Conservation (phyloP, 2,888 invertebrate genomes). For the Callyntrura guangdongensis region DNA sequence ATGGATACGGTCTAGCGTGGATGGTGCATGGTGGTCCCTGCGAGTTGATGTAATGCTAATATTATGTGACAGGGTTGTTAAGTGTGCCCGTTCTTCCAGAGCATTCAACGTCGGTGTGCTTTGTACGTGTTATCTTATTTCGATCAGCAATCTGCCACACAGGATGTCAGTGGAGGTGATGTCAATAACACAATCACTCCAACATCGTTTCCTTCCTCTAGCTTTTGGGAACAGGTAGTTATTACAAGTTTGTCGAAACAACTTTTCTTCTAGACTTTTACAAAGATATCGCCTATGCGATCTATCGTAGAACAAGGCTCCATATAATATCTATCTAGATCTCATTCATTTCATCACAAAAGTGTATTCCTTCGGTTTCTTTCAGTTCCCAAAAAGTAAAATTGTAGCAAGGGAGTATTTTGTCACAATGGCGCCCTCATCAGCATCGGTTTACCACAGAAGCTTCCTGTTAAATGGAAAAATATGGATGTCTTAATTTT, state of each 20-base stretch:
- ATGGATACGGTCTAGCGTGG: neutral
- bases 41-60: constrained; percentile 12
- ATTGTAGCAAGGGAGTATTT: too few species aligned
- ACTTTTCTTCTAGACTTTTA: too few species aligned
- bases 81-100: constrained; percentile 15
- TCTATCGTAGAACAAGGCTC: too few species aligned
- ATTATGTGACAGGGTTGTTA: constrained; percentile 49
- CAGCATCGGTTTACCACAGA: neutral
- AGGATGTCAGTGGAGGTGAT: neutral
- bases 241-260: too few species aligned
- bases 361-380: neutral
- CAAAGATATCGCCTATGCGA: too few species aligned
- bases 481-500: constrained; percentile 25
- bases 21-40: constrained; percentile 10
- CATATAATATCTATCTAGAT: too few species aligned
- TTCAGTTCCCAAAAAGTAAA: too few species aligned
- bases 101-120: neutral
- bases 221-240: too few species aligned
- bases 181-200: constrained; percentile 19
- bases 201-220: too few species aligned
- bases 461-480: neutral
- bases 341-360: neutral
- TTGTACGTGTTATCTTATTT: neutral
- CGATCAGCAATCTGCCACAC: constrained; percentile 23
- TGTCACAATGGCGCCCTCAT: neutral